These are phyloP conservation scores for Formica exsecta DNA, from an alignment of 1,140 invertebrate genomes.

Conservation along the genomic window DNA sequence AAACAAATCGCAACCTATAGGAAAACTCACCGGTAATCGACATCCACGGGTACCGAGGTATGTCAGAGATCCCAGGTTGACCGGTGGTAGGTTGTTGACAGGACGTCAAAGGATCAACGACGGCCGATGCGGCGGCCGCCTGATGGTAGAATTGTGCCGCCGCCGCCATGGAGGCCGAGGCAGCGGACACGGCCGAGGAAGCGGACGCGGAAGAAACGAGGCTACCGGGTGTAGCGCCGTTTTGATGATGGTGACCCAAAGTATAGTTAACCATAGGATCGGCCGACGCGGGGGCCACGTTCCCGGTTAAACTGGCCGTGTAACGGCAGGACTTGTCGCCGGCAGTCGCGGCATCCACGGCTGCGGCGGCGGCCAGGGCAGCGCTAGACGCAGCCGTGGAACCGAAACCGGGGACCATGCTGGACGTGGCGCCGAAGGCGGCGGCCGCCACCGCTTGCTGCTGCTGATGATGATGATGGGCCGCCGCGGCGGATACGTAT, in stretches of 20 bases:
- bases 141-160: slow-evolving; percentile 96
- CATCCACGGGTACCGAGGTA: slow-evolving; percentile 98
- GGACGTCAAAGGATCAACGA: slow-evolving; percentile 89
- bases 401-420: slow-evolving; percentile 90
- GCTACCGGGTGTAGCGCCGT: slow-evolving; percentile 88
- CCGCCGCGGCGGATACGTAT: slow-evolving; percentile 90
- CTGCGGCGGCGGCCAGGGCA: slow-evolving; percentile 89
- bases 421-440: slow-evolving; percentile 89
- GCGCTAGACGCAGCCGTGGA: slow-evolving; percentile 87
- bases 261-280: slow-evolving; percentile 94
- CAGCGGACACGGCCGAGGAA: slow-evolving; percentile 88
- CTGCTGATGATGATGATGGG: slow-evolving; percentile 91
- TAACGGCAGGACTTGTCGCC: slow-evolving; percentile 93
- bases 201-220: slow-evolving; percentile 87
- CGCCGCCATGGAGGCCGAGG: slow-evolving; percentile 92
- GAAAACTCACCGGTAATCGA: slow-evolving; percentile 96
- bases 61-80: slow-evolving; percentile 92
- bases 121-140: slow-evolving; percentile 89
- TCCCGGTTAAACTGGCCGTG: slow-evolving; percentile 89
- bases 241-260: slow-evolving; percentile 91
- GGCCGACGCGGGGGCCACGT: slow-evolving; percentile 87
- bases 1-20: not conserved
- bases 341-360: slow-evolving; percentile 87
- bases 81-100: slow-evolving; percentile 90
- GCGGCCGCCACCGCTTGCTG: slow-evolving; percentile 90